phyloP scores from a whole-genome alignment of 1,140 invertebrate species.

The Ridgeia piscesae region DNA sequence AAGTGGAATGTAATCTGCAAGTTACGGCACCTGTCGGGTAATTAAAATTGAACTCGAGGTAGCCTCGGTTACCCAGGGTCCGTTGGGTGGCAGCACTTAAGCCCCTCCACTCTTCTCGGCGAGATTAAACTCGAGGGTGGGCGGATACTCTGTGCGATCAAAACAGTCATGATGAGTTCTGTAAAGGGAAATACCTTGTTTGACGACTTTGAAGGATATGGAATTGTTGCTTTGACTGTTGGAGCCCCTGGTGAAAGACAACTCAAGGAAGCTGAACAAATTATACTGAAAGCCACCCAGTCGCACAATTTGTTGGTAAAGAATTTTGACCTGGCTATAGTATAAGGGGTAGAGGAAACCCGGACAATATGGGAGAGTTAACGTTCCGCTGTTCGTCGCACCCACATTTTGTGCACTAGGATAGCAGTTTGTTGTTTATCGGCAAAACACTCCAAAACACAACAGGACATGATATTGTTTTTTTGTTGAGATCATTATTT shows the following conservation, averaged over 20 bases:
- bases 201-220: not conserved
- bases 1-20: not conserved
- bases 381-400: no score
- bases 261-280: not conserved
- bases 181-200: not conserved
- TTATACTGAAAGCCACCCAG: not conserved
- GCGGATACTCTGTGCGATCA: not conserved
- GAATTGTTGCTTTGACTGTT: not conserved
- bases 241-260: constrained; percentile 13
- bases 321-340: not conserved
- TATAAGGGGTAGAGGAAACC: not conserved
- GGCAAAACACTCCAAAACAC: no score
- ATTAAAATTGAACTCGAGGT: not conserved
- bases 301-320: not conserved
- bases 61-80: no score
- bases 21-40: not conserved
- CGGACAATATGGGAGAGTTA: no score
- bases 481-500: no score
- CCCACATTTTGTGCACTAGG: no score
- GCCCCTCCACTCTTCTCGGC: no score
- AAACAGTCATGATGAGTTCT: not conserved
- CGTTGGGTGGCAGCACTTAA: no score
- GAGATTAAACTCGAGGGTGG: not conserved
- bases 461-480: no score
- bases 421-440: no score